Percentiles rank a stretch among this genome's conserved stretches.
Conservation (phyloP, 2,888 invertebrate genomes). For the Acanthosepion lycidas region DNA sequence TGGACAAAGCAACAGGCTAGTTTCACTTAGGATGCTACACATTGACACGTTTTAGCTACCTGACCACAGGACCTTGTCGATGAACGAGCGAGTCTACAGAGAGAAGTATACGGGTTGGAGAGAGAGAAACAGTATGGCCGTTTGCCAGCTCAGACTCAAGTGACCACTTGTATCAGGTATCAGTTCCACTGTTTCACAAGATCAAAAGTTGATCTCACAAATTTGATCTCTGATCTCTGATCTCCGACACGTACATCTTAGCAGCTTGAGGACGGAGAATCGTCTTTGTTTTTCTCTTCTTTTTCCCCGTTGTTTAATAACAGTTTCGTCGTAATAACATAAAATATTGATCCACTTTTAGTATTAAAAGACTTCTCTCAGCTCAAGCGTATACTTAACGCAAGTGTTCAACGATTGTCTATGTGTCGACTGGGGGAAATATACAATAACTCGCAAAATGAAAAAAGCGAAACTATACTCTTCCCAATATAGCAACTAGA, state of each 20-base stretch:
- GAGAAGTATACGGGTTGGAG: neutral
- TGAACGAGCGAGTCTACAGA: neutral
- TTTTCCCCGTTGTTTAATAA: neutral
- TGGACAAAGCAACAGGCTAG: neutral
- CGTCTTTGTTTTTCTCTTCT: neutral
- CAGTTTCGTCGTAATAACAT: neutral
- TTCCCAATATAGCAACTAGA: too few species aligned
- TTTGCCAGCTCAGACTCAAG: neutral
- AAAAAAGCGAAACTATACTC: too few species aligned
- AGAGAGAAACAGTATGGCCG: neutral
- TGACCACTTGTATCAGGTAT: conserved; percentile 18
- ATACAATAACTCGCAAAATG: too few species aligned
- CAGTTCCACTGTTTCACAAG: neutral
- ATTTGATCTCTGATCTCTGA: neutral
- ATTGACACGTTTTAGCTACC: neutral
- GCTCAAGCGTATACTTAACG: neutral
- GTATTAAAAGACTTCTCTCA: neutral
- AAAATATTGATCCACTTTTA: neutral
- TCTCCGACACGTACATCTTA: neutral
- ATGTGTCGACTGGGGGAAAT: too few species aligned
- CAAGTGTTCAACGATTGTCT: neutral
- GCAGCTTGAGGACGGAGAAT: neutral
- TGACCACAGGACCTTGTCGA: neutral
- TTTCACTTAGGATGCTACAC: neutral
- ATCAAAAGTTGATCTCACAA: conserved; percentile 16